A percentile compares a stretch with the other conserved stretches of the same genome.
These are phyloP conservation scores for Tupaia tana DNA, from an alignment of 2,113 vertebrate genomes.

Conservation along the genomic window DNA sequence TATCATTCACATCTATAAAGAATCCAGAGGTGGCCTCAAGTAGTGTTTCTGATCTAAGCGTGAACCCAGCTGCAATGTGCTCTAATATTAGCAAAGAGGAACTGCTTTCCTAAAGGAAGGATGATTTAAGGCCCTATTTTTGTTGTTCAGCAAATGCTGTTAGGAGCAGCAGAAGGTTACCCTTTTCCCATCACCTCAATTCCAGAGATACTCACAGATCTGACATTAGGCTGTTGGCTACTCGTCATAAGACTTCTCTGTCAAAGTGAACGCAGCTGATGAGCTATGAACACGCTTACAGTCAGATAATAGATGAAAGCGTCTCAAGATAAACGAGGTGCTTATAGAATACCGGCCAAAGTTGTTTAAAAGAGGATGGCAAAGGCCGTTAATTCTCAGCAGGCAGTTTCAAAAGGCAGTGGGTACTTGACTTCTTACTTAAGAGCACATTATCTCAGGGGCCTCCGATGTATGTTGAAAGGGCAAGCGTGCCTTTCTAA, in stretches of 20 bases:
- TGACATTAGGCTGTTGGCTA: conserved; percentile 80
- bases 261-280: conserved; percentile 86
- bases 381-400: conserved; percentile 87
- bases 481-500: conserved; percentile 68
- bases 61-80: background rate
- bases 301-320: conserved; percentile 90
- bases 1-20: background rate
- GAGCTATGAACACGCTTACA: conserved; percentile 86
- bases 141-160: conserved; percentile 70
- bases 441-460: conserved; percentile 83
- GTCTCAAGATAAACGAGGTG: conserved; percentile 89
- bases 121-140: conserved; percentile 80
- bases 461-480: conserved; percentile 80
- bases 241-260: conserved; percentile 86
- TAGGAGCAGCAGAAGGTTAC: conserved; percentile 84
- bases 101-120: background rate
- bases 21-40: conserved; percentile 9
- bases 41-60: conserved; percentile 54
- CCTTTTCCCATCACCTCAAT: conserved; percentile 87
- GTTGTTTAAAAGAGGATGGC: conserved; percentile 88
- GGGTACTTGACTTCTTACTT: conserved; percentile 85
- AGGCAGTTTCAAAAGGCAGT: conserved; percentile 85
- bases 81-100: conserved; percentile 53
- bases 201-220: conserved; percentile 78
- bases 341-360: conserved; percentile 85